Conservation (phyloP, 1,140 invertebrate species). For the Saccostrea echinata region DNA sequence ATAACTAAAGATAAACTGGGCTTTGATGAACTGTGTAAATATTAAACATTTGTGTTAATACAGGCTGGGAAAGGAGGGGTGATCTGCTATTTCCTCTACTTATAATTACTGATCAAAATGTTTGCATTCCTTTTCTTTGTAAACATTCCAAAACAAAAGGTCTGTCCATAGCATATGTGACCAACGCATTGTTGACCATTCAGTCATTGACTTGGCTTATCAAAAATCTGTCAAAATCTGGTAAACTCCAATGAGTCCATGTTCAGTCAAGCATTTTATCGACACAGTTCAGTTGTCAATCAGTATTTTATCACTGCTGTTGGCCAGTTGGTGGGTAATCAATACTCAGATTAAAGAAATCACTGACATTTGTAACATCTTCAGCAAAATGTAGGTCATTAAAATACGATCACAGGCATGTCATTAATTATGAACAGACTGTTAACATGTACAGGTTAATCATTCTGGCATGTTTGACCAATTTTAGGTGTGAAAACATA, state of each 20-base stretch:
- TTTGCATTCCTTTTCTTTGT: neutral
- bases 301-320: neutral
- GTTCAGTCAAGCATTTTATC: neutral
- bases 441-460: neutral
- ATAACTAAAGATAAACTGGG: slow-evolving; percentile 2
- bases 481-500: neutral
- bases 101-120: neutral
- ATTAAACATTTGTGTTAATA: neutral
- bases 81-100: neutral
- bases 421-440: slow-evolving; percentile 1
- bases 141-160: slow-evolving; percentile 20
- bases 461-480: neutral
- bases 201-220: slow-evolving; percentile 2
- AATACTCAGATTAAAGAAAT: neutral
- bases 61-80: neutral
- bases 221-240: neutral
- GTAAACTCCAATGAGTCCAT: neutral
- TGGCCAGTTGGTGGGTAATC: neutral
- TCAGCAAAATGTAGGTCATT: neutral
- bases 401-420: neutral
- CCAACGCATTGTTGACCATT: neutral
- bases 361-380: slow-evolving; percentile 4
- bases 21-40: neutral
- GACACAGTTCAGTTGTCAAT: slow-evolving; percentile 13
- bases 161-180: neutral